Percentiles rank a stretch among this genome's conserved stretches.
phyloP scores from a whole-genome alignment of 2,113 vertebrate genomes.

The Ageneiosus marmoratus region DNA sequence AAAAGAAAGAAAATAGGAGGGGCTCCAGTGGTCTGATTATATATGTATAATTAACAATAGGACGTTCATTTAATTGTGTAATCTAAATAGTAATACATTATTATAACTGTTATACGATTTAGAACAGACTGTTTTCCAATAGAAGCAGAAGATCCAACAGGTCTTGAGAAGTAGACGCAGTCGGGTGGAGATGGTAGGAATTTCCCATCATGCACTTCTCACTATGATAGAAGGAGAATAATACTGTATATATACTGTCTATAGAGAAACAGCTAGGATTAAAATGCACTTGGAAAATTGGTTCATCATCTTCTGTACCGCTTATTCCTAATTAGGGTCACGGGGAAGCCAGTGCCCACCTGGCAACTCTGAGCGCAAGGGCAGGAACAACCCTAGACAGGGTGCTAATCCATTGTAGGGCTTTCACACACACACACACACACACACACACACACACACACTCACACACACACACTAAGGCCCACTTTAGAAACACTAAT shows the following conservation, averaged over 20 bases:
- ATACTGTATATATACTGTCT: background rate
- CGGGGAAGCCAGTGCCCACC: no score
- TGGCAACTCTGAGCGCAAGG: no score
- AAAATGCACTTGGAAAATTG: no score
- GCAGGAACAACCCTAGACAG: no score
- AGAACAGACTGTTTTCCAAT: background rate
- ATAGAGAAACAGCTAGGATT: background rate
- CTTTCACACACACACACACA: no score
- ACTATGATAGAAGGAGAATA: background rate
- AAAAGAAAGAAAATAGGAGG: conserved; percentile 4
- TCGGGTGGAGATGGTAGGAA: conserved; percentile 20
- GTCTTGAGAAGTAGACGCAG: background rate
- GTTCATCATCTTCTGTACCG: no score
- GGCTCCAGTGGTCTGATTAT: background rate
- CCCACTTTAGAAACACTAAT: no score
- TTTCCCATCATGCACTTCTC: conserved; percentile 46
- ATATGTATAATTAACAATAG: conserved; percentile 4
- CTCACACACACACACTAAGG: no score
- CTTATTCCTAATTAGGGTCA: no score
- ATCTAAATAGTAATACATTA: background rate
- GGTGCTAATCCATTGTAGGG: no score
- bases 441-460: no score
- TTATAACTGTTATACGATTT: background rate
- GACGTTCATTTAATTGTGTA: conserved; percentile 10
- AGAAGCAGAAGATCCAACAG: background rate